Base-by-base conservation (phyloP, 2,113 vertebrate genomes). In the Uropsilus gracilis region DNA sequence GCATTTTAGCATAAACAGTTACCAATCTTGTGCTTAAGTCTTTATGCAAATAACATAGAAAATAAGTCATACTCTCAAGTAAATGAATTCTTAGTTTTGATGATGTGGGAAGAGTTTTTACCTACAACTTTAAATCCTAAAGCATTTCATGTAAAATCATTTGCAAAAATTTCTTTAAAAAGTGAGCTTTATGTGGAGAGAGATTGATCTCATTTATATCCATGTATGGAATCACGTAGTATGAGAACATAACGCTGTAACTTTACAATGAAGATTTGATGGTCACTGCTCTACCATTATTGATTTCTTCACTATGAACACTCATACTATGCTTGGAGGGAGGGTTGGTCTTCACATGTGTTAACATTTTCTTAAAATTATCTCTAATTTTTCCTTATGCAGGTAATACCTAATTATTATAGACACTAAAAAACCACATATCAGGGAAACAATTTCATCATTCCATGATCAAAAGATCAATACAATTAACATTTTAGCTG, bases 11-110 rank as follows among this genome's bases (percentile, higher is more conserved):
- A 95, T 96, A 95, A 93, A 59, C 57, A 93, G 68, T 83, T 94
- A 78, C 55, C 84, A 93, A 89, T 92, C 88, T 96, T 93, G 30
- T 90, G 64, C 85, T 95, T 77, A 94, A 84, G 50, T 94, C 76
- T 76, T 95, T 96, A 95, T 96, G 93, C 84, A 97, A 96, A 96
- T 94, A 92, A 76, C 76, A 76, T 63, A 78, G 76, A 95, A 95
- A 90, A 87, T 91, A 96, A 93, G 48, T 87, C 90, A 87, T 75
- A 87, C 42, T 78, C 57, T 95, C 50, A 84, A 95, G 59, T 87
- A 94, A 94, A 91, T 94, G 68, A 72, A 95, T 94, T 95, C 85
- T 92, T 94, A 90, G 44, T 96, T 96, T 95, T 93, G 90, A 95
- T 95, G 93, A 96, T 92, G 55, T 94, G 81, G 81, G 81, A 95